Base-by-base conservation (phyloP, 2,888 invertebrate genomes). In the Timema podura region DNA sequence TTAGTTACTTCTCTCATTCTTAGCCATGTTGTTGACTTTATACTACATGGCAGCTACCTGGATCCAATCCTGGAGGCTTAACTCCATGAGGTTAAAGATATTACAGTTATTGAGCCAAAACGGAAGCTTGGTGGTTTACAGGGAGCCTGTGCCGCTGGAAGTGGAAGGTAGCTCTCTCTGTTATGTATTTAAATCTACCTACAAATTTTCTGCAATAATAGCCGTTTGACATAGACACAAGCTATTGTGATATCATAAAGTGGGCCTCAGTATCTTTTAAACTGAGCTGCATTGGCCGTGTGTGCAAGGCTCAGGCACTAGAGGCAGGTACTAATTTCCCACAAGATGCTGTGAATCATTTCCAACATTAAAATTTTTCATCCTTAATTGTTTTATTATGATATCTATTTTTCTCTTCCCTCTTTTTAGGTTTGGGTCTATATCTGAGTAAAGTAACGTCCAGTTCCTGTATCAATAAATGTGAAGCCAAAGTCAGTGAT, bases 41-140 rank as follows among this genome's bases (percentile, higher is more conserved):
- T 91, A 90, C 81, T 93, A 93, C 81, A 89, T 91, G 83, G 89
- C 92, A 78, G 90, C 93, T 78, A 93, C 93, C 73, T 88, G 91
- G 81, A 82, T 92, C 76, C 93, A 92, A 81, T 89, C 91, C 79
- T 91, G 91, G 90, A 86, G 91, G 69, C 86, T 93, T 74, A 87
- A 88, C 68, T 87, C 88, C 46, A 85, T 92, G 73, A 86, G 87
- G 77, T 85, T 86, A 76, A 89, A 90, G 76, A 84, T 93, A 66
- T 84, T 71, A 87, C 72, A 76, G 47, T 72, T 77, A 49, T 72
- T 75, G 9, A 70, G 75, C 47, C 76, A 76, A 47, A 76, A 76
- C 71, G 77, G 76, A 7, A 76, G 77, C n/a, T 65, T 79, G 9
- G 77, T 78, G 13, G 64, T 79, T 9, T 78, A 78, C 68, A 77